These are phyloP conservation scores for Mesorhabditis belari DNA, from an alignment of 2,888 invertebrate genomes.

Conservation along the genomic window DNA sequence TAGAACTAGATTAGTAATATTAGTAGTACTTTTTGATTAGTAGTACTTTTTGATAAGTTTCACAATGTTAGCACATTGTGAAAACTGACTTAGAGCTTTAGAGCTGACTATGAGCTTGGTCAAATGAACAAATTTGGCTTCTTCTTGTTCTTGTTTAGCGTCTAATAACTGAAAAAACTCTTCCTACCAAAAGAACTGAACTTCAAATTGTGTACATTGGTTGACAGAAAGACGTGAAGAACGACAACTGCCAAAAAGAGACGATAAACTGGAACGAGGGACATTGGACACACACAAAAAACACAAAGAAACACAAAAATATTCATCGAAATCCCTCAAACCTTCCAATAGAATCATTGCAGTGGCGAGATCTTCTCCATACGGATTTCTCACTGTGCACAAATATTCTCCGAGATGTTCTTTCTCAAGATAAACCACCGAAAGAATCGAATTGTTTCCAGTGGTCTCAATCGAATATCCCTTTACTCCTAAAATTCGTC, in stretches of 20 bases:
- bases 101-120: no score
- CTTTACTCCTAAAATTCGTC: constrained; percentile 15
- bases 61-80: no score
- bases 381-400: constrained; percentile 39
- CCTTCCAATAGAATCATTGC: constrained; percentile 45
- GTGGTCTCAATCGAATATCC: constrained; percentile 25
- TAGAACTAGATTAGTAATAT: no score
- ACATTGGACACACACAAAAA: not conserved
- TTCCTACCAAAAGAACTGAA: no score
- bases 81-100: no score
- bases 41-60: no score
- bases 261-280: not conserved
- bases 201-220: no score
- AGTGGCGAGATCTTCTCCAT: constrained; percentile 45
- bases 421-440: constrained; percentile 30
- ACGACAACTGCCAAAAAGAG: not conserved
- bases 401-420: constrained; percentile 42
- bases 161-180: no score
- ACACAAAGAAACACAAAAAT: not conserved
- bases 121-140: no score
- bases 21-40: no score
- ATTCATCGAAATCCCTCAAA: no score
- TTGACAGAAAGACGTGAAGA: not conserved
- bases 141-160: no score
- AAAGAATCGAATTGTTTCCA: constrained; percentile 21